These are phyloP conservation scores for Marcusenius ussheri DNA, from an alignment of 2,113 vertebrate genomes.

Conservation along the genomic window DNA sequence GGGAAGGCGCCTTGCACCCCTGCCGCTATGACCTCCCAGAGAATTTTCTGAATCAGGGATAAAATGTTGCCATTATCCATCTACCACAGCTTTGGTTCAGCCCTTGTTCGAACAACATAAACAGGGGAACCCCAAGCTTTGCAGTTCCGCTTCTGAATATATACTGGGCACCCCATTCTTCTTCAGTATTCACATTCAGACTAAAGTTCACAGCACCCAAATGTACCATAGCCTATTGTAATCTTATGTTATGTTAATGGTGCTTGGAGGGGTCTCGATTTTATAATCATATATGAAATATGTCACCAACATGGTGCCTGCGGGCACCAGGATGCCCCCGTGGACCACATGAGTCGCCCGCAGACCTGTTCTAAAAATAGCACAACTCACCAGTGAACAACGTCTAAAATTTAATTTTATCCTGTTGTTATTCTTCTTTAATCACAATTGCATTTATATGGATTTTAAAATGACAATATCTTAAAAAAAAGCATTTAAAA, in stretches of 20 bases:
- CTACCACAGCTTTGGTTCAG: background rate
- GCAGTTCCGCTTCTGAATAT: background rate
- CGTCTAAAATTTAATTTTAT: no score
- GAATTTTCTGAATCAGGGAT: conserved; percentile 32
- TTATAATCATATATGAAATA: background rate
- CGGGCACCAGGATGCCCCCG: no score
- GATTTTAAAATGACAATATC: no score
- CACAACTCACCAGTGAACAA: no score
- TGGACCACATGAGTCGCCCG: no score
- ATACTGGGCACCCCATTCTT: background rate
- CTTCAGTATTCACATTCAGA: background rate
- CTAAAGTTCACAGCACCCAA: background rate
- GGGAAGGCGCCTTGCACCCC: conserved; percentile 52
- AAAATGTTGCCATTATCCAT: background rate
- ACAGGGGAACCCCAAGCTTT: background rate
- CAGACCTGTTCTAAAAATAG: no score
- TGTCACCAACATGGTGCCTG: no score
- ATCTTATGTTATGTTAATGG: background rate
- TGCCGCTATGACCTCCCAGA: conserved; percentile 41
- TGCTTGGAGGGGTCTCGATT: background rate
- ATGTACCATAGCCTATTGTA: background rate
- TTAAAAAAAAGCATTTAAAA: no score
- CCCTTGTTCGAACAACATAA: background rate
- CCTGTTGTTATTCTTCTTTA: no score
- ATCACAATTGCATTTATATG: no score